phyloP scores from a whole-genome alignment of 2,888 invertebrate species.

The Synergus itoensis region DNA sequence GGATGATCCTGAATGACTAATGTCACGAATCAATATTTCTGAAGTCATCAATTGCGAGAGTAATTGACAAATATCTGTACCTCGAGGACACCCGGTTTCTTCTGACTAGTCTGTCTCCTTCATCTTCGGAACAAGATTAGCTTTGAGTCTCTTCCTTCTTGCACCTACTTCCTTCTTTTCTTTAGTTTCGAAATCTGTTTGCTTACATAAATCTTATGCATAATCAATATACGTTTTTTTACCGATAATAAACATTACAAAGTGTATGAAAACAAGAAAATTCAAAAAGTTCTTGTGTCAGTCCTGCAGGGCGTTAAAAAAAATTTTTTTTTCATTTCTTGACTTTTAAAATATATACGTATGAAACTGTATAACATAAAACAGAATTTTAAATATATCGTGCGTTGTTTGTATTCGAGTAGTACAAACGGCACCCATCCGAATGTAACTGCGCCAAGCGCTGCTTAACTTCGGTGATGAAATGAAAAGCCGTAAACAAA shows the following conservation, averaged over 20 bases:
- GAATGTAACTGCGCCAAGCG: too few species aligned
- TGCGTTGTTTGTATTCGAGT: too few species aligned
- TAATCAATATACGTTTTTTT: background rate
- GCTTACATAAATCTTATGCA: background rate
- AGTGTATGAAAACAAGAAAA: too few species aligned
- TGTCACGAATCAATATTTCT: conserved; percentile 7
- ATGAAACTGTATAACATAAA: too few species aligned
- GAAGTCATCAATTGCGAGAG: conserved; percentile 16
- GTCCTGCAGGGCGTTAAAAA: too few species aligned
- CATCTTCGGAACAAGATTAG: conserved; percentile 1
- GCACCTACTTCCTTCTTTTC: conserved; percentile 23
- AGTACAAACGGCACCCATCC: too few species aligned
- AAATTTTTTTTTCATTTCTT: too few species aligned
- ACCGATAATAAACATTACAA: background rate
- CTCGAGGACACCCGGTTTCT: conserved; percentile 22
- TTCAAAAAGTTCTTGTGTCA: too few species aligned
- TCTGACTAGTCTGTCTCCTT: conserved; percentile 13
- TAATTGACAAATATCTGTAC: conserved; percentile 30
- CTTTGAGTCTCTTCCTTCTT: conserved; percentile 4
- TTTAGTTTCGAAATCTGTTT: conserved; percentile 12
- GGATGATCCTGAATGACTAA: background rate
- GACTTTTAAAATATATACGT: too few species aligned
- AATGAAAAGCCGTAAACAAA: too few species aligned
- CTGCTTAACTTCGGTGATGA: too few species aligned
- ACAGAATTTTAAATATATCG: too few species aligned